A percentile compares a stretch with the other conserved stretches of the same genome.
Conservation (phyloP, 2,797 vertebrate species). For the Smutsia temminckii region DNA sequence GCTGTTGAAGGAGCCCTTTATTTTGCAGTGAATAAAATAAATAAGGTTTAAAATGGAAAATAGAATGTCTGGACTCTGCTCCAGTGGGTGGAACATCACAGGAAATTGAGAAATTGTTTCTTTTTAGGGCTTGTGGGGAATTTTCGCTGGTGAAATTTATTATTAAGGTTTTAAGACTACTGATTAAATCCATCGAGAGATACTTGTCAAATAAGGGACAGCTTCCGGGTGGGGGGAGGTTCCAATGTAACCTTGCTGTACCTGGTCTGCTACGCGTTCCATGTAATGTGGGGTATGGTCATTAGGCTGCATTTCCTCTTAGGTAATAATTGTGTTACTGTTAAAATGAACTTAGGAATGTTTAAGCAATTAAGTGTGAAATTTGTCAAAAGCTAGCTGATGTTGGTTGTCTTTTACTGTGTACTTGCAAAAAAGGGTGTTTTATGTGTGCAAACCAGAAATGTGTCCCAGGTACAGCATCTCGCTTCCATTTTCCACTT, state of each 20-base stretch:
- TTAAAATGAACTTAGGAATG: background rate
- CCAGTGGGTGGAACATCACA: constrained; percentile 53
- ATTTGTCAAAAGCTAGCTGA: background rate
- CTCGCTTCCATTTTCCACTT: background rate
- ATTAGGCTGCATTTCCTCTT: background rate
- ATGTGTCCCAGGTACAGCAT: background rate
- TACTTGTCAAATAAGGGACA: background rate
- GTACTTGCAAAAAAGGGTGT: background rate
- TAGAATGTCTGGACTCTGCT: constrained; percentile 47
- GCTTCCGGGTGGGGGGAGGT: background rate
- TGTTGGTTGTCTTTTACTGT: background rate
- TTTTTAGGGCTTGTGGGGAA: constrained; percentile 62
- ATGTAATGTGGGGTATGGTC: background rate
- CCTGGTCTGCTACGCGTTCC: background rate
- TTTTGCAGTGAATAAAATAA: constrained; percentile 61
- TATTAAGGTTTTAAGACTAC: constrained; percentile 19
- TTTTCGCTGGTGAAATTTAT: constrained; percentile 40
- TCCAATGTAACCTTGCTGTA: background rate
- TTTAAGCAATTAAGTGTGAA: background rate
- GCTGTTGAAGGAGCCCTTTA: constrained; percentile 63
- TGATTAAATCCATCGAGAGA: constrained; percentile 31
- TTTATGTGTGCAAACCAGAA: background rate
- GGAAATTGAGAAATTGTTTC: constrained; percentile 71
- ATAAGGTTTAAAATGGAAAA: constrained; percentile 42
- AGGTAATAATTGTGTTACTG: background rate